Evolutionary conservation across 1,140 invertebrate genomes (phyloP).

Genomic region (Drosophila elegans): DNA sequence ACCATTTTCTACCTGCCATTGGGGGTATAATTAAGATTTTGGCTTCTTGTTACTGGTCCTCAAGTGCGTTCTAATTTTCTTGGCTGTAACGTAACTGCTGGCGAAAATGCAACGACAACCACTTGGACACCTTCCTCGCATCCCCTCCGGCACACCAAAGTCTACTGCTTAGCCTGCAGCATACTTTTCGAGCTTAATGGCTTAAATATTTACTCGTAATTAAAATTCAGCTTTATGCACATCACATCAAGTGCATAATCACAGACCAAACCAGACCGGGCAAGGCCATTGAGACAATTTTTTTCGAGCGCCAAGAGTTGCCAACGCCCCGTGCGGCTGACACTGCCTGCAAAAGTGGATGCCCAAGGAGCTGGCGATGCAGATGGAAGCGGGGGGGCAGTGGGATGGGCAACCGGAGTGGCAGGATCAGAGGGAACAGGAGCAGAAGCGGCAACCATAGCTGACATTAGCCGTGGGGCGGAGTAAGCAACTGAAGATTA

Average conservation of each 20-base stretch:
- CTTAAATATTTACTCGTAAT: constrained; percentile 82
- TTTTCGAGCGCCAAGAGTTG: constrained; percentile 30
- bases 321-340: constrained; percentile 42
- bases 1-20: not conserved
- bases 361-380: not conserved
- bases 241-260: constrained; percentile 80
- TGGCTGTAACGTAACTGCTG: constrained; percentile 7
- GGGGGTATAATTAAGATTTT: not conserved
- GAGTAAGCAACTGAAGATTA: constrained; percentile 74
- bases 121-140: constrained; percentile 12
- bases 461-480: constrained; percentile 67
- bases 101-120: constrained; percentile 14
- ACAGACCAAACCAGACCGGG: constrained; percentile 50
- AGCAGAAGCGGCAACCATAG: not conserved
- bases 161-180: constrained; percentile 36
- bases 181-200: constrained; percentile 67
- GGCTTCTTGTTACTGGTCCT: constrained; percentile 4
- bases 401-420: not conserved
- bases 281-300: constrained; percentile 80
- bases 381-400: no score
- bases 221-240: constrained; percentile 82
- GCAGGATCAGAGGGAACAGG: not conserved
- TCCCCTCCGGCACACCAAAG: not conserved
- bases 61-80: constrained; percentile 19
- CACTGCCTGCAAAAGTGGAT: constrained; percentile 26